Percentiles rank a stretch among this genome's conserved stretches.
These are phyloP conservation scores for Lepidurus couesii DNA, from an alignment of 1,140 invertebrate genomes.

Conservation along the genomic window DNA sequence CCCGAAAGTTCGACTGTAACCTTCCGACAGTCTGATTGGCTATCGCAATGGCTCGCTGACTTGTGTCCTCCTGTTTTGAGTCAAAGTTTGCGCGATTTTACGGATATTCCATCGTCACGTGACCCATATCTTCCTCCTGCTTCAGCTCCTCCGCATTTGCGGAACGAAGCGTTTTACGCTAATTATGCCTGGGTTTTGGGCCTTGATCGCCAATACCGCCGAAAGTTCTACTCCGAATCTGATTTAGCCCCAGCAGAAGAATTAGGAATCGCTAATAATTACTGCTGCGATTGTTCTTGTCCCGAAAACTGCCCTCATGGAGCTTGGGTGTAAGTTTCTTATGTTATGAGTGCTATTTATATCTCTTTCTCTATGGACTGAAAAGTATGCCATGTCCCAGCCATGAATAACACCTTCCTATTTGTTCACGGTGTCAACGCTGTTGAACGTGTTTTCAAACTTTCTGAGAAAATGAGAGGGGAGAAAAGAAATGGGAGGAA, in stretches of 20 bases:
- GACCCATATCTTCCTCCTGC: not conserved
- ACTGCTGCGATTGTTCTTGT: not conserved
- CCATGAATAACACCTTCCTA: no score
- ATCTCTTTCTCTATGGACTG: not conserved
- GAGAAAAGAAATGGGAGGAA: not conserved
- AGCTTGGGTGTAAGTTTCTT: conserved; percentile 8
- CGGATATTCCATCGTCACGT: not conserved
- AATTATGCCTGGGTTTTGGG: not conserved
- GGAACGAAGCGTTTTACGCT: not conserved
- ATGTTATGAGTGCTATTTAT: no score
- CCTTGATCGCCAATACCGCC: not conserved
- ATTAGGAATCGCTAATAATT: not conserved
- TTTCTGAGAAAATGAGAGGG: no score
- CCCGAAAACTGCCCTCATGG: not conserved
- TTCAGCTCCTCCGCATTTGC: not conserved
- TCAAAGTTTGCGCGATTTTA: not conserved
- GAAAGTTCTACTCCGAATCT: not conserved
- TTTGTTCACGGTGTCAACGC: no score
- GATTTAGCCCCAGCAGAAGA: not conserved
- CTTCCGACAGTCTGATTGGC: not conserved
- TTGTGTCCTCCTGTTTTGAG: not conserved
- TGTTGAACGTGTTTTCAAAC: no score
- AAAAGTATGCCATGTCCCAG: not conserved
- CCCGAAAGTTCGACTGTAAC: not conserved
- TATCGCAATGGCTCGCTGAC: not conserved